A percentile compares a stretch with the other conserved stretches of the same genome.
phyloP scores from a whole-genome alignment of 2,797 vertebrate genomes.

The Urosaurus nigricauda region DNA sequence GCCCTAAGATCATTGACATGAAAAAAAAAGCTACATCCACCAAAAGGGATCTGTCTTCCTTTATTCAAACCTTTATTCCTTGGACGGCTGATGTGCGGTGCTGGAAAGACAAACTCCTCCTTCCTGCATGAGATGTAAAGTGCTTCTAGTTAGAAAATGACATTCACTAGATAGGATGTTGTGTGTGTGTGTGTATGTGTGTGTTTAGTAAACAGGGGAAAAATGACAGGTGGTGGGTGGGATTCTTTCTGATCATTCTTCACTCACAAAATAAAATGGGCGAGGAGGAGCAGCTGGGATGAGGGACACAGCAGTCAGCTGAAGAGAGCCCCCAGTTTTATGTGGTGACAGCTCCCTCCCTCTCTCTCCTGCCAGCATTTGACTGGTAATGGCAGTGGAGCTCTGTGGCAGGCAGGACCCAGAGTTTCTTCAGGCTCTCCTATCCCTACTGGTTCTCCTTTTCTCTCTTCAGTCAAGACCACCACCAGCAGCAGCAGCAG shows the following conservation, averaged over 20 bases:
- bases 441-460: constrained; percentile 4
- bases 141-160: not conserved
- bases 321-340: not conserved
- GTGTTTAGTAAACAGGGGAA: constrained; percentile 36
- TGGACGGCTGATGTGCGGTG: too few relatives aligned
- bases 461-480: not conserved
- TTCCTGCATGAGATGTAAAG: not conserved
- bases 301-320: constrained; percentile 24
- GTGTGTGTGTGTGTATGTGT: not conserved
- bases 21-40: not conserved
- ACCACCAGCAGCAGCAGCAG: not conserved
- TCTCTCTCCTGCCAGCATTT: constrained; percentile 4
- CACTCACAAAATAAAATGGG: not conserved
- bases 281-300: not conserved
- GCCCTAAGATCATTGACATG: not conserved
- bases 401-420: not conserved
- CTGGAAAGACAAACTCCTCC: not conserved
- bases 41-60: too few relatives aligned
- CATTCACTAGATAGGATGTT: not conserved
- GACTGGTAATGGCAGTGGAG: not conserved
- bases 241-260: not conserved
- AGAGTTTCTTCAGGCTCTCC: not conserved
- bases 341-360: constrained; percentile 19
- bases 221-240: constrained; percentile 17
- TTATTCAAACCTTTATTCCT: not conserved